A percentile compares a stretch with the other conserved stretches of the same genome.
phyloP scores from a whole-genome alignment of 2,113 vertebrate species.

The Cepphus grylle region DNA sequence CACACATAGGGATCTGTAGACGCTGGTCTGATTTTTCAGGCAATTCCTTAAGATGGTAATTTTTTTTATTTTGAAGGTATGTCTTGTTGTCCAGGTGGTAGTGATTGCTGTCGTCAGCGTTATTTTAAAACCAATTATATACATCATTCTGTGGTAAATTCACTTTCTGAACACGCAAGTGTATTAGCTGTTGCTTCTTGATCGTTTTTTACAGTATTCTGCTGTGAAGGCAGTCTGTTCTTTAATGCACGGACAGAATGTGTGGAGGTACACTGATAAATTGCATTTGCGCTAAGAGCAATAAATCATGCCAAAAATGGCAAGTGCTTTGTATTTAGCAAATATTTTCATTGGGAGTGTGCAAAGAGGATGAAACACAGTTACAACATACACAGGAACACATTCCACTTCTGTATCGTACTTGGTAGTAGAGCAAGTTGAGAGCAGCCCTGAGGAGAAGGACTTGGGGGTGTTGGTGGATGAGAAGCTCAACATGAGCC shows the following conservation, averaged over 20 bases:
- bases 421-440: background rate
- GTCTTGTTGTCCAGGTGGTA: background rate
- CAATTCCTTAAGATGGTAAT: background rate
- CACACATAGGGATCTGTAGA: background rate
- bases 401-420: background rate
- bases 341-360: background rate
- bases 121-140: background rate
- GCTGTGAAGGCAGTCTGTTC: background rate
- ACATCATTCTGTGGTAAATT: background rate
- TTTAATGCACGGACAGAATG: background rate
- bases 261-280: background rate
- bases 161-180: background rate
- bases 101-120: background rate
- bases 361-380: background rate
- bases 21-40: background rate
- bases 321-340: background rate
- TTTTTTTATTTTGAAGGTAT: background rate
- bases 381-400: background rate
- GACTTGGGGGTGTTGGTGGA: no score
- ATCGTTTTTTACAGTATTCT: background rate
- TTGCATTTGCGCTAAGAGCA: background rate
- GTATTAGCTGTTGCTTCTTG: accelerated
- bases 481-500: no score
- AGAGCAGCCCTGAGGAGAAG: no score
- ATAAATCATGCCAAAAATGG: background rate